These are phyloP conservation scores for Noturus placidus DNA, from an alignment of 2,113 vertebrate genomes.

Conservation along the genomic window DNA sequence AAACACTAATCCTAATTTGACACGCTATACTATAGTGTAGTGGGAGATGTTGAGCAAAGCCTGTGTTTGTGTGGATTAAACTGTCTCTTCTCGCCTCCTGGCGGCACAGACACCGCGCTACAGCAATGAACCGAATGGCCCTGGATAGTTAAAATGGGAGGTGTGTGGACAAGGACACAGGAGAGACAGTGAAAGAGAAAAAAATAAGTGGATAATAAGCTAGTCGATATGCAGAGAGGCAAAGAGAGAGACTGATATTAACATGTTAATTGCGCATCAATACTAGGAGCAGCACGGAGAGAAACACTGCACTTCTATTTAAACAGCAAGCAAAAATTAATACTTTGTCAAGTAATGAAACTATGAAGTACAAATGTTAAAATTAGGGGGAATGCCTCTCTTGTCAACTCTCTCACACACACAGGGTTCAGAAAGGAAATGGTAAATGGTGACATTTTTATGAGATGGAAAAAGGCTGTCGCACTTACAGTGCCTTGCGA, in stretches of 20 bases:
- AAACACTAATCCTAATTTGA: not conserved
- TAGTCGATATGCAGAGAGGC: not conserved
- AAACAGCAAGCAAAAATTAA: no score
- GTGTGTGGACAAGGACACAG: constrained; percentile 22
- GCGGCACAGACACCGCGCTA: constrained; percentile 8
- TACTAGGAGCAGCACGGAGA: not conserved
- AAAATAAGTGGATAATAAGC: not conserved
- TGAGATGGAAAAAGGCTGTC: no score
- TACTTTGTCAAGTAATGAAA: no score
- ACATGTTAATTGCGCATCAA: not conserved
- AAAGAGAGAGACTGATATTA: not conserved
- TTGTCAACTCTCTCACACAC: no score
- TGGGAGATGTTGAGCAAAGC: not conserved
- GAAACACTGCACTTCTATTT: no score
- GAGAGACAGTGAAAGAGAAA: no score
- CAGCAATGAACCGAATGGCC: constrained; percentile 28
- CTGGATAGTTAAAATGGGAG: not conserved
- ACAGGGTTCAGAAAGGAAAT: no score
- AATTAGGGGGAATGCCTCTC: no score
- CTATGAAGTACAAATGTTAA: no score
- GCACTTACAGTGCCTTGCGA: no score
- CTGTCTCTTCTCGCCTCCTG: constrained; percentile 35
- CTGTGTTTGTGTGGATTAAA: not conserved
- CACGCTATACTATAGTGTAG: not conserved
- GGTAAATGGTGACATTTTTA: no score